phyloP scores from a whole-genome alignment of 2,113 vertebrate species.

The Saimiri boliviensis region DNA sequence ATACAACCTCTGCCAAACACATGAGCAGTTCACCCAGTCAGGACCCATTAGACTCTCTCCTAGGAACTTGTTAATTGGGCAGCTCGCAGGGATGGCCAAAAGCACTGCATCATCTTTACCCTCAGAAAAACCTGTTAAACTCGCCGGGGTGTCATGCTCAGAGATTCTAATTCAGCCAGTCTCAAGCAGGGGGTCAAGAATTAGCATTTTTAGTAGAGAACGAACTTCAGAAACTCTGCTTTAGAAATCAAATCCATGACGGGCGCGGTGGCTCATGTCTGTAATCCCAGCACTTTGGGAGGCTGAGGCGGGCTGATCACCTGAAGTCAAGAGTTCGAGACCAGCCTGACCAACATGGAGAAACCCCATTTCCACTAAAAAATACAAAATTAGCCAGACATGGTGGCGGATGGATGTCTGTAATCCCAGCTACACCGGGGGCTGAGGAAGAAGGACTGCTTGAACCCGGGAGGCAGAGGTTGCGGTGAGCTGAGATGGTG shows the following conservation, averaged over 20 bases:
- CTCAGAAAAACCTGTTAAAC: background rate
- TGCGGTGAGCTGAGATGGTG: too few relatives aligned
- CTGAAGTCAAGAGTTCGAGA: too few relatives aligned
- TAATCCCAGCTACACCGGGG: too few relatives aligned
- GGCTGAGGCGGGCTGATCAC: too few relatives aligned
- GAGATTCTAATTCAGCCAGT: background rate
- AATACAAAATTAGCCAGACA: too few relatives aligned
- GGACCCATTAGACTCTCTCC: background rate
- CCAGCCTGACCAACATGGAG: too few relatives aligned
- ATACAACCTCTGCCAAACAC: background rate
- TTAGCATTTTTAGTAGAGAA: slow-evolving; percentile 11
- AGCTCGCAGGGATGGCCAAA: background rate
- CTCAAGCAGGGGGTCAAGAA: background rate
- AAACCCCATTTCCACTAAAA: too few relatives aligned
- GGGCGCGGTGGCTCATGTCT: too few relatives aligned
- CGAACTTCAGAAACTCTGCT: background rate
- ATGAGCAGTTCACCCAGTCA: background rate
- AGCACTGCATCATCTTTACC: background rate
- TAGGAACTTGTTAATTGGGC: slow-evolving; percentile 3
- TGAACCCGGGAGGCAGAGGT: too few relatives aligned
- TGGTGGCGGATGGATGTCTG: too few relatives aligned
- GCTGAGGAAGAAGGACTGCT: too few relatives aligned
- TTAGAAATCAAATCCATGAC: slow-evolving; percentile 15
- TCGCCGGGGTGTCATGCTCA: background rate
- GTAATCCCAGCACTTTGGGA: too few relatives aligned